A percentile compares a stretch with the other conserved stretches of the same genome.
Conservation (phyloP, 1,140 invertebrate genomes). For the Delia radicum region DNA sequence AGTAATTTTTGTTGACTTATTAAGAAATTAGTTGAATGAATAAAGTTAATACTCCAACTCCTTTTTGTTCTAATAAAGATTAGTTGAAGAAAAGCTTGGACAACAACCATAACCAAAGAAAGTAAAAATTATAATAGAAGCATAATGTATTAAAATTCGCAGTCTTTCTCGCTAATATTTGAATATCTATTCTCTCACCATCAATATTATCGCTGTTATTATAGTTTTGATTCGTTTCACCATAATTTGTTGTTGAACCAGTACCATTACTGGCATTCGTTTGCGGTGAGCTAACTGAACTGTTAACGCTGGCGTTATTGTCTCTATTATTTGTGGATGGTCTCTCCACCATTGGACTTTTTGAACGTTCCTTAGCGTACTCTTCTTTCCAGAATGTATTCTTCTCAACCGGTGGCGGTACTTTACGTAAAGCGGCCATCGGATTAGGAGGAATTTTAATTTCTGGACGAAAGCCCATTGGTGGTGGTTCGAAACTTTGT, state of each 20-base stretch:
- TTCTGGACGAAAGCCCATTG: slow-evolving; percentile 61
- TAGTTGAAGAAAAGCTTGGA: neutral
- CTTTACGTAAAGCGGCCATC: slow-evolving; percentile 60
- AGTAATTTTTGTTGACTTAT: too few species aligned
- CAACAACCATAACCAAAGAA: slow-evolving; percentile 7
- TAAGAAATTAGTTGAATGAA: neutral
- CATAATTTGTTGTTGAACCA: slow-evolving; percentile 25
- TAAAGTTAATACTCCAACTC: neutral
- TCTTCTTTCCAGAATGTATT: slow-evolving; percentile 55
- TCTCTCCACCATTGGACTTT: slow-evolving; percentile 43
- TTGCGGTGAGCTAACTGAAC: neutral
- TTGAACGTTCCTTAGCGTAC: slow-evolving; percentile 51
- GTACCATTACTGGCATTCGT: neutral
- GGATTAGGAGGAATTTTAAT: slow-evolving; percentile 70
- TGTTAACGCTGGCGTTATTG: slow-evolving; percentile 14
- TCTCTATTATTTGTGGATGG: neutral
- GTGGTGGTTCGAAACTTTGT: slow-evolving; percentile 54
- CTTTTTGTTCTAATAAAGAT: neutral
- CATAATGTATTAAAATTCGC: neutral
- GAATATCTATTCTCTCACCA: slow-evolving; percentile 38
- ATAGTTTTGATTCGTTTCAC: slow-evolving; percentile 22
- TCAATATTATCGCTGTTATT: slow-evolving; percentile 43
- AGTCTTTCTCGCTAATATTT: neutral
- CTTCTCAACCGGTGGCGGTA: slow-evolving; percentile 56
- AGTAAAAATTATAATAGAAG: neutral